A percentile compares a stretch with the other conserved stretches of the same genome.
Conservation (phyloP, 2,797 vertebrate genomes). For the Hemibagrus guttatus region DNA sequence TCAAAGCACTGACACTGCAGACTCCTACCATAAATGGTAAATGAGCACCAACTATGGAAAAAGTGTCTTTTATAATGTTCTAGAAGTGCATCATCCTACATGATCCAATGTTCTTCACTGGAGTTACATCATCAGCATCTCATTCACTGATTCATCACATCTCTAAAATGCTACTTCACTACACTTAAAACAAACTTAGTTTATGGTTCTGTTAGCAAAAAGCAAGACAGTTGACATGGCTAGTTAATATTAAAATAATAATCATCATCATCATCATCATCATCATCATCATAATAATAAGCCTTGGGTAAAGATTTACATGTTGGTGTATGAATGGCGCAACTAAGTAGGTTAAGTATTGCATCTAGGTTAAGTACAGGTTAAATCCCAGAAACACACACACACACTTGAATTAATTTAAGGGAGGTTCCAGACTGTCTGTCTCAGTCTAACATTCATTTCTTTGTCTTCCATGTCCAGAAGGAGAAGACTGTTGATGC, state of each 20-base stretch:
- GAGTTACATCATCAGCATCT: neutral
- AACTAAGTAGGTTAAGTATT: slow-evolving; percentile 63
- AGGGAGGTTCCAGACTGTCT: neutral
- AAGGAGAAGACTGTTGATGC: slow-evolving; percentile 7
- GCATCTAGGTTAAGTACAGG: slow-evolving; percentile 57
- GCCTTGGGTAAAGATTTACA: slow-evolving; percentile 36
- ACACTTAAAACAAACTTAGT: neutral
- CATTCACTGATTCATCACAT: neutral
- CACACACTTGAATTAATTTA: neutral
- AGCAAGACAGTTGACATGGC: neutral
- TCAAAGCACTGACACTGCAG: neutral
- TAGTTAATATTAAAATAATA: neutral
- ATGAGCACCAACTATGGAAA: no score
- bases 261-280: no score
- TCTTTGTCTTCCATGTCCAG: slow-evolving; percentile 21
- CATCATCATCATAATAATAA: neutral
- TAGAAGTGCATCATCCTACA: neutral
- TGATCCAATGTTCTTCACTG: neutral
- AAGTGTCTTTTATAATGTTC: neutral
- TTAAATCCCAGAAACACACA: slow-evolving; percentile 58
- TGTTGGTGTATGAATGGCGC: slow-evolving; percentile 49
- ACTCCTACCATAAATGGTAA: neutral
- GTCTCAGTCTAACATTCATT: slow-evolving; percentile 4
- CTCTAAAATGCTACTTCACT: neutral
- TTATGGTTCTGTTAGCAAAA: neutral